Percentiles rank a stretch among this genome's conserved stretches.
These are phyloP conservation scores for Potorous gilbertii DNA, from an alignment of 2,797 vertebrate species.

Conservation along the genomic window DNA sequence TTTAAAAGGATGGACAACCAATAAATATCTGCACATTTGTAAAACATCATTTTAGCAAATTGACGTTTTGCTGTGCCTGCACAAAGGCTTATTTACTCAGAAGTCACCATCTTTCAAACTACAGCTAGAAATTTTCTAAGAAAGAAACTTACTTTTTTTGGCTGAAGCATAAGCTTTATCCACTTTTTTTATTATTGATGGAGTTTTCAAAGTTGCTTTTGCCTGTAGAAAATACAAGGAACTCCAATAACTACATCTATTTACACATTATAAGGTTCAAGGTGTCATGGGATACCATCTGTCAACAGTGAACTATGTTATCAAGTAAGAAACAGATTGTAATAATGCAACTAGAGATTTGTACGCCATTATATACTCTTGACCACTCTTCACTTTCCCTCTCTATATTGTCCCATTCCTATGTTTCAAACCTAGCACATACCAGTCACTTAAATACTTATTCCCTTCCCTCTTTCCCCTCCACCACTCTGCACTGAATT, in stretches of 20 bases:
- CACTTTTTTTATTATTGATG: slow-evolving; percentile 91
- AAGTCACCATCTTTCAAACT: slow-evolving; percentile 45
- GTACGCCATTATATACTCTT: fast-evolving
- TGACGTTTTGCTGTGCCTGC: background rate
- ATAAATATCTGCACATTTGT: background rate
- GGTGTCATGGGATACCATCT: background rate
- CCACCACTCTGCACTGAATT: background rate
- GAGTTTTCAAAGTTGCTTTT: slow-evolving; percentile 94
- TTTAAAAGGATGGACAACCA: background rate
- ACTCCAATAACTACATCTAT: slow-evolving; percentile 37
- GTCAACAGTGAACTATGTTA: background rate
- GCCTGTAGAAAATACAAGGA: slow-evolving; percentile 86
- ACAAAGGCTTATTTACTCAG: slow-evolving; percentile 4
- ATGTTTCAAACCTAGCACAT: background rate
- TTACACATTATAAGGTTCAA: background rate
- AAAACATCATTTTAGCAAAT: slow-evolving; percentile 7
- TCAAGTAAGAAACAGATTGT: background rate
- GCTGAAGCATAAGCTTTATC: slow-evolving; percentile 88
- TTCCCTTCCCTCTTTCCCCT: background rate
- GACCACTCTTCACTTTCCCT: background rate
- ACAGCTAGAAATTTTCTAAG: slow-evolving; percentile 22
- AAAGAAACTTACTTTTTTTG: slow-evolving; percentile 88
- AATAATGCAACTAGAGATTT: fast-evolving
- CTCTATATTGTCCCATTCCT: no score
- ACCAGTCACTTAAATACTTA: background rate